Percentiles rank a stretch among this genome's conserved stretches.
Evolutionary conservation across 1,140 invertebrate species (phyloP).

Genomic region (Brachionus manjavacas): DNA sequence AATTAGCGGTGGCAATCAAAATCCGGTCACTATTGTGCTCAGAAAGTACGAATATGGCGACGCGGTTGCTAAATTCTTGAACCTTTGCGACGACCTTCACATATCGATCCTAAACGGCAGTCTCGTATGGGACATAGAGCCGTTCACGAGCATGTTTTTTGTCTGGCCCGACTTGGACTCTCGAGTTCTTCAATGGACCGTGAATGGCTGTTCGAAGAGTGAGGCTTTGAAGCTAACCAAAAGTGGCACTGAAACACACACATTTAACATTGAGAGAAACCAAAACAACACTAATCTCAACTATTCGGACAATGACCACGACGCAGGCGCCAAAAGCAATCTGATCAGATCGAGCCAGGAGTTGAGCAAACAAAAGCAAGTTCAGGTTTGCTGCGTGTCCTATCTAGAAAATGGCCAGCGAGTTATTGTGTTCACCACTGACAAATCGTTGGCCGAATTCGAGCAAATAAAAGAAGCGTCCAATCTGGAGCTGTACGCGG

Average conservation of each 20-base stretch:
- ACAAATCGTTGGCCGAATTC: slow-evolving; percentile 68
- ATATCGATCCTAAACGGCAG: neutral
- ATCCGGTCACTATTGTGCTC: slow-evolving; percentile 23
- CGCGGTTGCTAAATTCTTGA: slow-evolving; percentile 33
- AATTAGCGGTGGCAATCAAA: slow-evolving; percentile 28
- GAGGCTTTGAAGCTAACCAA: slow-evolving; percentile 21
- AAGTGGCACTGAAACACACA: slow-evolving; percentile 21
- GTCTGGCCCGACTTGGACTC: neutral
- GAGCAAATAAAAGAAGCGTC: slow-evolving; percentile 66
- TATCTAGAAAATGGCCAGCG: slow-evolving; percentile 71
- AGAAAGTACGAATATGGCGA: slow-evolving; percentile 34
- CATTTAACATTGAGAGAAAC: neutral
- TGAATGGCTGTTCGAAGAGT: neutral
- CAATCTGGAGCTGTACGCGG: slow-evolving; percentile 67
- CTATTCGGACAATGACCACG: neutral
- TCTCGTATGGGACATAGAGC: slow-evolving; percentile 24
- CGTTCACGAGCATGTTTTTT: slow-evolving; percentile 23
- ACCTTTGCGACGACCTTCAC: slow-evolving; percentile 20
- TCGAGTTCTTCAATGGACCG: slow-evolving; percentile 5
- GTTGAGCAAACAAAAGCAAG: slow-evolving; percentile 44
- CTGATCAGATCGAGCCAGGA: neutral
- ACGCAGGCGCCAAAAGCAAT: neutral
- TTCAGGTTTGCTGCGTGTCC: slow-evolving; percentile 76
- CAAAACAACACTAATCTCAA: neutral
- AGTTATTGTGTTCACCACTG: slow-evolving; percentile 73